Evolutionary conservation across 2,797 vertebrate genomes (phyloP).

Genomic region (Anableps anableps): DNA sequence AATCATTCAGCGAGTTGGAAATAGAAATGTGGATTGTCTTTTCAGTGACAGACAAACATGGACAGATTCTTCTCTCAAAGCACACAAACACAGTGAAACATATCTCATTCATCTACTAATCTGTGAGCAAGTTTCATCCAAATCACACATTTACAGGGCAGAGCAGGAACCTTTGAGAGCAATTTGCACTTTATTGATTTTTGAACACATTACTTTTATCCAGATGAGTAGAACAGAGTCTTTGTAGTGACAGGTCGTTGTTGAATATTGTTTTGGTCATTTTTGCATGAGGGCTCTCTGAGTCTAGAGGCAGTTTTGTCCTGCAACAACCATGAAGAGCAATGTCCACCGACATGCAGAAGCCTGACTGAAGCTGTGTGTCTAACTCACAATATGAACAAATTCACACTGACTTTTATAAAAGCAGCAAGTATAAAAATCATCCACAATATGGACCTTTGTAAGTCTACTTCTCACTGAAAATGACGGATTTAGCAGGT

Average conservation of each 20-base stretch:
- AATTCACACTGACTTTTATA: slow-evolving; percentile 30
- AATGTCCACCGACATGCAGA: slow-evolving; percentile 23
- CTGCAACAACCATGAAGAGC: slow-evolving; percentile 16
- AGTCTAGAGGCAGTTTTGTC: slow-evolving; percentile 26
- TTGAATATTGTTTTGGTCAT: slow-evolving; percentile 47
- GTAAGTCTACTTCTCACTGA: background rate
- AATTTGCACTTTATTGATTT: slow-evolving; percentile 56
- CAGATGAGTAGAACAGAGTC: slow-evolving; percentile 42
- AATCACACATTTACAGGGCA: slow-evolving; percentile 47
- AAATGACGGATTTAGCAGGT: slow-evolving; percentile 1
- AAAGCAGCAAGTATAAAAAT: slow-evolving; percentile 19
- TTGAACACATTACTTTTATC: slow-evolving; percentile 63
- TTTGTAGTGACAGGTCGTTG: slow-evolving; percentile 35
- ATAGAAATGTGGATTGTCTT: slow-evolving; percentile 55
- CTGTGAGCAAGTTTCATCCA: slow-evolving; percentile 34
- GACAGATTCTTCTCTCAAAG: slow-evolving; percentile 44
- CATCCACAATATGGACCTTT: slow-evolving; percentile 18
- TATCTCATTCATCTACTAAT: slow-evolving; percentile 55
- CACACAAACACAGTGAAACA: slow-evolving; percentile 42
- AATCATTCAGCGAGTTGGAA: slow-evolving; percentile 27
- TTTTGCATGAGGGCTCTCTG: slow-evolving; percentile 34
- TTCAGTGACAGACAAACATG: slow-evolving; percentile 55
- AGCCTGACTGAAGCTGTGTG: slow-evolving; percentile 28
- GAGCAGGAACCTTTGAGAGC: slow-evolving; percentile 43
- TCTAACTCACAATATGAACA: slow-evolving; percentile 26